Conservation (phyloP, 2,888 invertebrate species). For the Platycheirus rosarum region DNA sequence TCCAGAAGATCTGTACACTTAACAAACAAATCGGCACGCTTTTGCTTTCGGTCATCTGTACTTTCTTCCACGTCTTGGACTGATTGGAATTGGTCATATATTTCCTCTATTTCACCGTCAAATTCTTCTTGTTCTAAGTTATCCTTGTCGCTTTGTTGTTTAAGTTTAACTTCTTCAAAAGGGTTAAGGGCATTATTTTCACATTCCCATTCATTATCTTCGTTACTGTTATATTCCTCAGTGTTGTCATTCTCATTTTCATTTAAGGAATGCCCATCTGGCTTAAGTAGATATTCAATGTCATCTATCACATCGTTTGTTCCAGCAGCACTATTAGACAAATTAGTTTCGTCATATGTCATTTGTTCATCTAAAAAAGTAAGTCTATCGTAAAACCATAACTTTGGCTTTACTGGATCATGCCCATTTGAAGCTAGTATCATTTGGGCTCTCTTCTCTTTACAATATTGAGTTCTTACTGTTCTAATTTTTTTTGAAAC, state of each 20-base stretch:
- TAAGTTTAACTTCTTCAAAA: slow-evolving; percentile 28
- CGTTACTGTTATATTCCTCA: too few species aligned
- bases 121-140: neutral
- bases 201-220: too few species aligned
- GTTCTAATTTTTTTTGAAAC: slow-evolving; percentile 15
- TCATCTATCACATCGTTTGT: too few species aligned
- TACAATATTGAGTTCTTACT: slow-evolving; percentile 10
- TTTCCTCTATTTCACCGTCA: neutral
- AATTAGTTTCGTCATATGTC: too few species aligned
- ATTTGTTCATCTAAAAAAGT: too few species aligned
- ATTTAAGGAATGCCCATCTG: too few species aligned
- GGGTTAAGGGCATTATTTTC: too few species aligned
- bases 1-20: slow-evolving; percentile 18
- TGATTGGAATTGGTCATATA: neutral
- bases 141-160: neutral
- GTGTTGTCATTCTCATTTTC: too few species aligned
- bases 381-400: slow-evolving; percentile 23
- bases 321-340: too few species aligned
- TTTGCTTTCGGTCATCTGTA: neutral
- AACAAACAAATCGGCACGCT: neutral
- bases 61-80: too few species aligned
- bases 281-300: too few species aligned
- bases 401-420: slow-evolving; percentile 1
- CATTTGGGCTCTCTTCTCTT: slow-evolving; percentile 1
- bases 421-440: too few species aligned